Percentiles rank a stretch among this genome's conserved stretches.
These are phyloP conservation scores for Pollenia griseotomentosa DNA, from an alignment of 2,888 invertebrate species.

Conservation along the genomic window DNA sequence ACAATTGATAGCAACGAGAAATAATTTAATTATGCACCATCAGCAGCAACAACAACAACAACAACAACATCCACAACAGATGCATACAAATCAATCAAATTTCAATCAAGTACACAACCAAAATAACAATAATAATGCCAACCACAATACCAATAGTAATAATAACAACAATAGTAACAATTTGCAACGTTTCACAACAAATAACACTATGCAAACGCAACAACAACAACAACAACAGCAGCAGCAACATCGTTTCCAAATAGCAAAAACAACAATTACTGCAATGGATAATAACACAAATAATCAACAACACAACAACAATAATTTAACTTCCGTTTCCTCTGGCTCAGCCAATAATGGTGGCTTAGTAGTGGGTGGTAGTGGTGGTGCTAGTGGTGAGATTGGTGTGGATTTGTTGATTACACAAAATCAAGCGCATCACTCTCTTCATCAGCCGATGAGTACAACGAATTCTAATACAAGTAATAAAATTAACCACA, in stretches of 20 bases:
- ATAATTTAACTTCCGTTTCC: conserved; percentile 42
- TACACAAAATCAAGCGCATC: conserved; percentile 52
- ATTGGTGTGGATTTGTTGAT: conserved; percentile 62
- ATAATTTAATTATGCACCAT: conserved; percentile 81
- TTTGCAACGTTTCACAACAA: conserved; percentile 74
- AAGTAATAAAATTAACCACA: conserved; percentile 80
- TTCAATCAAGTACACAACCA: conserved; percentile 75
- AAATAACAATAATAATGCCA: conserved; percentile 78
- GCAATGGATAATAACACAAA: conserved; percentile 80
- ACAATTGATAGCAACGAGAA: conserved; percentile 78
- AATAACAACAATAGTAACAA: conserved; percentile 75
- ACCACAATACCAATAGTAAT: conserved; percentile 49
- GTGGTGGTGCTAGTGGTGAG: conserved; percentile 30
- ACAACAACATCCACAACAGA: conserved; percentile 79
- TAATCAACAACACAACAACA: conserved; percentile 72
- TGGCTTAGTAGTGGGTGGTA: conserved; percentile 40
- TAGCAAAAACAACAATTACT: conserved; percentile 82
- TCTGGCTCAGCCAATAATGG: conserved; percentile 23
- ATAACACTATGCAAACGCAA: conserved; percentile 73
- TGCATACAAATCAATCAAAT: conserved; percentile 72
- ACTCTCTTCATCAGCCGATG: conserved; percentile 57
- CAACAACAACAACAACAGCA: conserved; percentile 75
- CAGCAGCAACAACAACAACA: conserved; percentile 79
- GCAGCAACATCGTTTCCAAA: conserved; percentile 79
- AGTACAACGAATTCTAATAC: conserved; percentile 74